phyloP scores from a whole-genome alignment of 2,797 vertebrate genomes.

The Pelochelys cantorii region DNA sequence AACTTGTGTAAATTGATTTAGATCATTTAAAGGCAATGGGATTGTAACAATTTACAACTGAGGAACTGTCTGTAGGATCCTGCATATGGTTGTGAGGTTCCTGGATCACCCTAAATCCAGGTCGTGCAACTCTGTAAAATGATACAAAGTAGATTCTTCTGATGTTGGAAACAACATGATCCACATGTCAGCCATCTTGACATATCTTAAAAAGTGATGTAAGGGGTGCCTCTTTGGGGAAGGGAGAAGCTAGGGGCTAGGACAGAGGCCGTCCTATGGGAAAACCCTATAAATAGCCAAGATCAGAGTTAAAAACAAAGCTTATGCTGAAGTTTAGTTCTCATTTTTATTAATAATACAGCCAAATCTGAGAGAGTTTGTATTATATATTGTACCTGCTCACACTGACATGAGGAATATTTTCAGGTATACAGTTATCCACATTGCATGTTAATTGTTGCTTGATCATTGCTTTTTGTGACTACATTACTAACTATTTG shows the following conservation, averaged over 20 bases:
- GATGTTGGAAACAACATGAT: too few relatives aligned
- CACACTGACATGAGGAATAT: not conserved
- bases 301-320: not conserved
- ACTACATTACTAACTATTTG: not conserved
- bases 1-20: not conserved
- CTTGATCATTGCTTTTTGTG: not conserved
- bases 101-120: rapidly evolving
- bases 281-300: not conserved
- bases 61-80: not conserved
- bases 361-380: not conserved
- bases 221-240: not conserved
- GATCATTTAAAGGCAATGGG: not conserved
- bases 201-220: not conserved
- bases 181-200: too few relatives aligned
- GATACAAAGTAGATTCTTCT: not conserved
- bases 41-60: not conserved
- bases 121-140: not conserved
- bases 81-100: not conserved
- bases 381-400: not conserved
- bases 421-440: not conserved
- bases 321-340: not conserved
- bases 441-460: not conserved
- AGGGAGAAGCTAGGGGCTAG: not conserved
- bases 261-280: not conserved
- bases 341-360: not conserved